phyloP scores from a whole-genome alignment of 2,113 vertebrate genomes.

The Heteronetta atricapilla region DNA sequence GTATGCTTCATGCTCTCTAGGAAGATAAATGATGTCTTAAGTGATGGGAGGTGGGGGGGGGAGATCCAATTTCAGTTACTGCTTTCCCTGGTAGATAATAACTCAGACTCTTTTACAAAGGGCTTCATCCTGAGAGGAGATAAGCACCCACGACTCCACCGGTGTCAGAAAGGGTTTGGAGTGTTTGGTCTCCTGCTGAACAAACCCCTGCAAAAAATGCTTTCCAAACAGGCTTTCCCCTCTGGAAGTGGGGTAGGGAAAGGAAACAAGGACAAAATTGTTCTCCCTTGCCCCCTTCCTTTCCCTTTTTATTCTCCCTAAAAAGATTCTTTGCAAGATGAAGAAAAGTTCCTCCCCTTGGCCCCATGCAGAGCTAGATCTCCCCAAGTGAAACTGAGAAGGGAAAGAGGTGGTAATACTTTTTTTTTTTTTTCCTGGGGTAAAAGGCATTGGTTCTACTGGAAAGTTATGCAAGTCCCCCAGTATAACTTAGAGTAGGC shows the following conservation, averaged over 20 bases:
- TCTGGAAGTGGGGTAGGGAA: neutral
- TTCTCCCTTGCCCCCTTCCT: neutral
- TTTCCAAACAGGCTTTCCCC: neutral
- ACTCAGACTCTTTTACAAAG: neutral
- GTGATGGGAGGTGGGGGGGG: neutral
- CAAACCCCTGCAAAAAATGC: neutral
- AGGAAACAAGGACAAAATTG: neutral
- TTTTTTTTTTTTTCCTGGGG: neutral
- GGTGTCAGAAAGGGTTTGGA: neutral
- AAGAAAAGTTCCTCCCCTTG: neutral
- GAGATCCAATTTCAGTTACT: constrained; percentile 41
- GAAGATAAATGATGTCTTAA: constrained; percentile 66
- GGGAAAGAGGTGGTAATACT: neutral
- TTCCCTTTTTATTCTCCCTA: neutral
- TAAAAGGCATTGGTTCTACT: neutral
- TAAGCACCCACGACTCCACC: neutral
- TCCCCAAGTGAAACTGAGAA: neutral
- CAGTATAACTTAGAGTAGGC: neutral
- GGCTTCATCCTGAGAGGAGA: neutral
- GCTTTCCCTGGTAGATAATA: constrained; percentile 2
- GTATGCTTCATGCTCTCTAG: constrained; percentile 36
- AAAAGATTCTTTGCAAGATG: neutral
- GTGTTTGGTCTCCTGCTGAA: neutral
- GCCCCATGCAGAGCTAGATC: neutral
- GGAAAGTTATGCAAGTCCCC: neutral